These are phyloP conservation scores for Serripes groenlandicus DNA, from an alignment of 2,888 invertebrate species.

Conservation along the genomic window DNA sequence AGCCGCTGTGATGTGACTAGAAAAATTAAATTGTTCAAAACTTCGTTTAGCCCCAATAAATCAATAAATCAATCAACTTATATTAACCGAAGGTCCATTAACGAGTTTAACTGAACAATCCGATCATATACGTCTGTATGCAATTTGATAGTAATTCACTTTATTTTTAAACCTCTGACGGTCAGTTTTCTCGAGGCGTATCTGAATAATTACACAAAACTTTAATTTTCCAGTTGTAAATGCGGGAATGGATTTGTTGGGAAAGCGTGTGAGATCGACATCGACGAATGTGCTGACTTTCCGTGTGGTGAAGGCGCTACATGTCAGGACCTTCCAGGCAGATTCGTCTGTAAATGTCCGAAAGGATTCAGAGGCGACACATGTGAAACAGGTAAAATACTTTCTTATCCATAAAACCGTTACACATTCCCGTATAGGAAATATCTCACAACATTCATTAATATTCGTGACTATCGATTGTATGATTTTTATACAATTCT, in stretches of 20 bases:
- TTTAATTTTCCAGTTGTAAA: conserved; percentile 58
- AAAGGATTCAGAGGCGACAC: conserved; percentile 71
- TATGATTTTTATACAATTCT: too few relatives aligned
- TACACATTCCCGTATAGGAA: too few relatives aligned
- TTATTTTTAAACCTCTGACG: too few relatives aligned
- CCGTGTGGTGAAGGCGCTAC: conserved; percentile 69
- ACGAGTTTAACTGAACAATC: too few relatives aligned
- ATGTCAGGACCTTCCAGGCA: conserved; percentile 71
- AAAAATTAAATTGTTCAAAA: background rate
- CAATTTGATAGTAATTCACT: too few relatives aligned
- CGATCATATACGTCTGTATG: too few relatives aligned
- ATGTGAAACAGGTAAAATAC: conserved; percentile 63
- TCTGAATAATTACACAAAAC: background rate
- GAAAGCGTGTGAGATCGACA: conserved; percentile 70
- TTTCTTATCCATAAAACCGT: too few relatives aligned
- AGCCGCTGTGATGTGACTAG: background rate
- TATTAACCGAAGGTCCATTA: too few relatives aligned
- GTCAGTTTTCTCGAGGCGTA: too few relatives aligned
- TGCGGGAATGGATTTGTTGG: conserved; percentile 76
- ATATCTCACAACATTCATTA: too few relatives aligned
- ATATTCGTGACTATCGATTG: too few relatives aligned
- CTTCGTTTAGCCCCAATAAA: background rate
- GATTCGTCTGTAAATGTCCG: conserved; percentile 75
- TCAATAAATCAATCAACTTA: background rate
- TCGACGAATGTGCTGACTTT: conserved; percentile 71